Evolutionary conservation across 2,113 vertebrate genomes (phyloP), one percentile per base, ranked within the genome.

Genomic region (Xerus inauris): DNA sequence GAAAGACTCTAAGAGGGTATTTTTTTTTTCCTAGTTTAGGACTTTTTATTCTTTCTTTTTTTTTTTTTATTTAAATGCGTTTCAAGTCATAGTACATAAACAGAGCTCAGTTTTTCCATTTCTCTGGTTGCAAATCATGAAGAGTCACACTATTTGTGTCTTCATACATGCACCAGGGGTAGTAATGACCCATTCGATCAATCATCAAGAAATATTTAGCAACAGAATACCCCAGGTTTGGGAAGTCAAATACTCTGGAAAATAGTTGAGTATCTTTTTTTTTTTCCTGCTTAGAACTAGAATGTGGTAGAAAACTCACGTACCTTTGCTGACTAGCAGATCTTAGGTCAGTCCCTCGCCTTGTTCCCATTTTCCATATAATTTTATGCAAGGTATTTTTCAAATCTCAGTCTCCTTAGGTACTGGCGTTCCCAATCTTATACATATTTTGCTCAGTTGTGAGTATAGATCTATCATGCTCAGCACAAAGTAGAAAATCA

Each of bases 321-420:
- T 19, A 73, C 6, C 8, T 93, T 86, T 82, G 45, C 20, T 16
- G 19, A 40, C 19, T 57, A n/a, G 42, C 40, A 72, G 59, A 49
- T 77, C 84, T 91, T 35, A 26, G 12, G 64, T 40, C 28, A 26
- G 13, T 87, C 10, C 16, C 75, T 8, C 22, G 28, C 32, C 73
- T 47, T 88, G 57, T 22, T 81, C 3, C 26, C 47, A 51, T 72
- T 81, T 86, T 45, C 62, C 17, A 26, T 30, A 20, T 87, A 17
- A 77, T 77, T 22, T 69, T 62, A 40, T 42, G 6, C 35, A 94
- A 81, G 10, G 92, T 83, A 84, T 51, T 94, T 89, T 47, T 97
- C 49, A 49, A 35, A 89, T 32, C 22, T 89, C 73, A 82, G 22
- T 67, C 35, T 86, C 47, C 64, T 92, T 76, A 76, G 57, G 47